Evolutionary conservation across 1,140 invertebrate genomes (phyloP).

Genomic region (Meteorus sp.): DNA sequence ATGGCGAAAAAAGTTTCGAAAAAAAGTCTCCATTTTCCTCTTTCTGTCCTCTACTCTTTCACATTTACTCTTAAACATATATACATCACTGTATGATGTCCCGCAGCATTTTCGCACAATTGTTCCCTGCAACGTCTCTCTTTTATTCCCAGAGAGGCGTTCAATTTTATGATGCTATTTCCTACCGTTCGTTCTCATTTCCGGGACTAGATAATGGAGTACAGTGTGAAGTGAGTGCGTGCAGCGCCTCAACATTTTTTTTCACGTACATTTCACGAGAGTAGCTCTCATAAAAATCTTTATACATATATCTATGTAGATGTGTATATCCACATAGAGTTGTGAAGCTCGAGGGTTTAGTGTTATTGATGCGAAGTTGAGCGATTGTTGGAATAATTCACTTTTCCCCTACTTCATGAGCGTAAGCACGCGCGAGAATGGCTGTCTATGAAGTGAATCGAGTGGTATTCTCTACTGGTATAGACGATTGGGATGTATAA

Average conservation of each 20-base stretch:
- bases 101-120: slow-evolving; percentile 23
- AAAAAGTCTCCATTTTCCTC: too few relatives aligned
- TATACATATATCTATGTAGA: too few relatives aligned
- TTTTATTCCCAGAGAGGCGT: slow-evolving; percentile 25
- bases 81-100: not conserved
- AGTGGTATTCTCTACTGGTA: not conserved
- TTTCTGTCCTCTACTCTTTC: too few relatives aligned
- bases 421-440: not conserved
- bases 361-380: slow-evolving; percentile 2
- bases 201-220: slow-evolving; percentile 12
- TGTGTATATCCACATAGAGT: too few relatives aligned
- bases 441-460: slow-evolving; percentile 2
- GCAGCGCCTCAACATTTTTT: not conserved
- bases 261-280: not conserved
- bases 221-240: not conserved
- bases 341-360: not conserved
- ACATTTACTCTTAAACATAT: too few relatives aligned
- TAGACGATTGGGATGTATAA: not conserved
- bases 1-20: too few relatives aligned
- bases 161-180: slow-evolving; percentile 30
- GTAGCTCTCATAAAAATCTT: not conserved
- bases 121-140: slow-evolving; percentile 4
- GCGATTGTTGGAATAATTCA: slow-evolving; percentile 1
- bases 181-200: slow-evolving; percentile 28
- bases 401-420: not conserved